These are phyloP conservation scores for Sander lucioperca DNA, from an alignment of 2,113 vertebrate genomes.

Conservation along the genomic window DNA sequence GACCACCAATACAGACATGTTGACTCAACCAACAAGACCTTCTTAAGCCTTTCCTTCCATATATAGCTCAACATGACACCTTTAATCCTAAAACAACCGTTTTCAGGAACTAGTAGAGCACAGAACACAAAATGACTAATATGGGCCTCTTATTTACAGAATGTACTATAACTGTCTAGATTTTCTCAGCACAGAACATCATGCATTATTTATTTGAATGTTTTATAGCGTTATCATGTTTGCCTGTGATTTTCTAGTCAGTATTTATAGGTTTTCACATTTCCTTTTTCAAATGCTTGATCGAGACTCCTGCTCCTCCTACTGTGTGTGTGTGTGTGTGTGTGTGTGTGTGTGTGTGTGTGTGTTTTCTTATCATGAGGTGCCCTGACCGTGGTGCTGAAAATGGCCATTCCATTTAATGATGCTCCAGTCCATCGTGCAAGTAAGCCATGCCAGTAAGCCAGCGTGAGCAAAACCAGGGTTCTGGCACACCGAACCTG, in stretches of 20 bases:
- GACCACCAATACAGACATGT: constrained; percentile 51
- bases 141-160: constrained; percentile 60
- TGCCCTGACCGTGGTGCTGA: constrained; percentile 46
- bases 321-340: too few relatives aligned
- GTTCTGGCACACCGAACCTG: constrained; percentile 23
- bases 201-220: constrained; percentile 58
- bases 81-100: constrained; percentile 53
- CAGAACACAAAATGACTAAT: constrained; percentile 56
- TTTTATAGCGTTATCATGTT: constrained; percentile 31
- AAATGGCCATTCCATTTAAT: constrained; percentile 17
- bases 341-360: too few relatives aligned
- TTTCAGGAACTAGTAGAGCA: constrained; percentile 38
- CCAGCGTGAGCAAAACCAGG: constrained; percentile 21
- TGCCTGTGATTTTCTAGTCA: constrained; percentile 37
- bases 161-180: constrained; percentile 24
- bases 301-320: constrained; percentile 2
- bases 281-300: constrained; percentile 35
- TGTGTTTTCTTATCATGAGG: neutral
- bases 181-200: constrained; percentile 48
- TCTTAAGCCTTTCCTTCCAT: constrained; percentile 36
- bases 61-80: constrained; percentile 22
- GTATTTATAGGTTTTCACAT: constrained; percentile 57
- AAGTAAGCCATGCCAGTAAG: constrained; percentile 8
- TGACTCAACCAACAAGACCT: constrained; percentile 52
- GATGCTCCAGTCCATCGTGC: constrained; percentile 2